These are phyloP conservation scores for Halocaridina rubra DNA, from an alignment of 2,888 invertebrate species.

Conservation along the genomic window DNA sequence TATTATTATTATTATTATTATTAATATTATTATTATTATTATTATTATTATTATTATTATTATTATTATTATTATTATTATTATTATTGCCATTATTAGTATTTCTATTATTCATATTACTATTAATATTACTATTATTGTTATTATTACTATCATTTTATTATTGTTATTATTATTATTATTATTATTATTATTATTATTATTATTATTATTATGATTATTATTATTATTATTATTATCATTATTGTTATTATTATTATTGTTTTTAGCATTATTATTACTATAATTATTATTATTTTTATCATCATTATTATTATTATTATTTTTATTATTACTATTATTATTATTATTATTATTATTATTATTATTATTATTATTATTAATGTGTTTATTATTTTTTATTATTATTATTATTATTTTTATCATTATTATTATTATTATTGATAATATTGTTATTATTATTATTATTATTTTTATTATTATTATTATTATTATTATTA, in stretches of 20 bases:
- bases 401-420: too few species aligned
- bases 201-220: background rate
- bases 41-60: background rate
- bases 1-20: background rate
- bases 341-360: background rate
- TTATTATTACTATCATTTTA: background rate
- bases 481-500: too few species aligned
- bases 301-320: background rate
- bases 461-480: too few species aligned
- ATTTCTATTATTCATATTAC: background rate
- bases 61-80: background rate
- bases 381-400: background rate
- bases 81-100: background rate
- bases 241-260: background rate
- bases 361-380: background rate
- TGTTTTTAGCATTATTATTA: background rate
- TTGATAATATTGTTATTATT: too few species aligned
- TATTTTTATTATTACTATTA: background rate
- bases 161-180: background rate
- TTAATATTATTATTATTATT: background rate
- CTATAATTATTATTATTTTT: background rate
- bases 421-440: too few species aligned
- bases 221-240: background rate
- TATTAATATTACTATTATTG: background rate
- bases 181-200: background rate